Base-by-base conservation (phyloP, 2,797 vertebrate species). In the Phrynocephalus guinanensis region DNA sequence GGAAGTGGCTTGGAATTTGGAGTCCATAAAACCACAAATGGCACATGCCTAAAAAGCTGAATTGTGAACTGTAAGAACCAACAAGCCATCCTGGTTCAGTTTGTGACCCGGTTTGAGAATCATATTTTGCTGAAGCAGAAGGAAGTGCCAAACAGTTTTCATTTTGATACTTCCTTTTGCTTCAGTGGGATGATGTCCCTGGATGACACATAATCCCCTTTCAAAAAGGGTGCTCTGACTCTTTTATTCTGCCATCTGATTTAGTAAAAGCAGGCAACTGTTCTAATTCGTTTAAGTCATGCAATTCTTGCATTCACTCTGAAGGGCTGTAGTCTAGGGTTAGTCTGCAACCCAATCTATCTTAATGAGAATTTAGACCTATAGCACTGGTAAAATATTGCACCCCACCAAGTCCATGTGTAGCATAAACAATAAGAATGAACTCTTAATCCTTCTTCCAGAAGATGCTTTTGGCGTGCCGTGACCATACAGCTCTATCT, bases 321-420 rank as follows among this genome's bases (percentile, higher is more conserved):
- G 48, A 60, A 71, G 24, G 26, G 33, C 24, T 66, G 63, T 50
- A 86, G 33, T 80, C 52, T 30, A 72, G 16, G 18, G 30, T 52
- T 60, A 15, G 22, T 33, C 56, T 33, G 1, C n/a, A 18, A 52
- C 63, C 10, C 26, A 38, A 16, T n/a, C 26, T 80, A 5, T 11
- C 11, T 73, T 33, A 26, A 75, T 33, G 11, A 66, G 70, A 50
- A 48, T 26, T 7, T 60, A 67, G 9, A 11, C 10, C 24, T 22
- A 13, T 1, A 8, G 38, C 38, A 16, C 0, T 70, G 11, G 0
- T 4, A 18, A 50, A 5, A 82, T 15, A 44, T 38, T 28, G 13
- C 75, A 28, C 66, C 28, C 33, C 44, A 68, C 30, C 44, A 63
- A 76, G 71, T 13, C 38, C 33, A 26, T 63, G 68, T 76, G 38